A percentile compares a stretch with the other conserved stretches of the same genome.
Conservation (phyloP, 1,140 invertebrate genomes). For the Drosophila gunungcola region DNA sequence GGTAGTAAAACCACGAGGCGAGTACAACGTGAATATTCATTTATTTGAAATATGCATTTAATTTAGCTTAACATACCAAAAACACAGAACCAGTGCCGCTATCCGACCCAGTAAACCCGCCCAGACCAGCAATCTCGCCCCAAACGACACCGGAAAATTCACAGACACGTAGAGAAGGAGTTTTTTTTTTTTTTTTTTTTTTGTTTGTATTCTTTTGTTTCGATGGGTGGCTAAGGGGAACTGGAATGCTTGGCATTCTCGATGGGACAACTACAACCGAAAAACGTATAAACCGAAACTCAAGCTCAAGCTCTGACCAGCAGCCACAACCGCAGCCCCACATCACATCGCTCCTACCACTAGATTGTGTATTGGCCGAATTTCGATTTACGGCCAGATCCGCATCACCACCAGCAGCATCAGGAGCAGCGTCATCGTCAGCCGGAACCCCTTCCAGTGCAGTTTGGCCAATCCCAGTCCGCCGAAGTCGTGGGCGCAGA, state of each 20-base stretch:
- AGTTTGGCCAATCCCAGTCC: not conserved
- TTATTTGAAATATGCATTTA: slow-evolving; percentile 46
- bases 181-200: no score
- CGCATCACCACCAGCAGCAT: slow-evolving; percentile 29
- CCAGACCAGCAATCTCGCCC: slow-evolving; percentile 40
- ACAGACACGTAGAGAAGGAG: slow-evolving; percentile 27
- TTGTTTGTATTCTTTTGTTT: not conserved
- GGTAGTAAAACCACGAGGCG: not conserved
- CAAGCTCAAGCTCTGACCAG: slow-evolving; percentile 10
- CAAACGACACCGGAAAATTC: slow-evolving; percentile 39
- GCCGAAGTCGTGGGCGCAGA: slow-evolving; percentile 46
- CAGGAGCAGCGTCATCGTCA: slow-evolving; percentile 19
- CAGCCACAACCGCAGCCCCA: slow-evolving; percentile 10
- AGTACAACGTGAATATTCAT: slow-evolving; percentile 43
- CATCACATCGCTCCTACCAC: slow-evolving; percentile 6
- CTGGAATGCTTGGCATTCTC: slow-evolving; percentile 69
- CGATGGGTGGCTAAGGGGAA: slow-evolving; percentile 1
- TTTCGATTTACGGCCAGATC: slow-evolving; percentile 27
- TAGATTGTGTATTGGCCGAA: slow-evolving; percentile 12
- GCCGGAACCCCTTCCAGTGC: slow-evolving; percentile 19
- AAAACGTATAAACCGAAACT: slow-evolving; percentile 1
- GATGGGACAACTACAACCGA: slow-evolving; percentile 43
- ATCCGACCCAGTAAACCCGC: slow-evolving; percentile 63
- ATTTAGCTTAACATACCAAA: slow-evolving; percentile 32
- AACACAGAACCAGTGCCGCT: slow-evolving; percentile 58